Percentiles rank a stretch among this genome's conserved stretches.
Conservation (phyloP, 2,888 invertebrate genomes). For the Cephus pygmeus region DNA sequence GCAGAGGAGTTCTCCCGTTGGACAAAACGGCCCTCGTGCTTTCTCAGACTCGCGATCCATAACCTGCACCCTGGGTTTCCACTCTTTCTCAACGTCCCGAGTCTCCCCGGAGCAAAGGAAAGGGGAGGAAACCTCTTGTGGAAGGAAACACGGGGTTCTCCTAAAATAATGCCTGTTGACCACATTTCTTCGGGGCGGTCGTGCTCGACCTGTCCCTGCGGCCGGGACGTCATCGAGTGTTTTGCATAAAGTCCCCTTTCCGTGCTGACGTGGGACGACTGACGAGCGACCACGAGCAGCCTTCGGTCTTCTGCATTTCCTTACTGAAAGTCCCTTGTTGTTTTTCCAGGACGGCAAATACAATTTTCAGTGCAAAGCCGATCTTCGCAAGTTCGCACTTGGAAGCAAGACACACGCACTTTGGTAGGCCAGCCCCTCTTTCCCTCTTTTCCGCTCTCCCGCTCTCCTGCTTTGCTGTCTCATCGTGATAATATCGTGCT, state of each 20-base stretch:
- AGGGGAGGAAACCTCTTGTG: not conserved
- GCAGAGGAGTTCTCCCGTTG: not conserved
- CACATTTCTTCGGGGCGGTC: not conserved
- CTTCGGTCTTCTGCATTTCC: no score
- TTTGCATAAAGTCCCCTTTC: not conserved
- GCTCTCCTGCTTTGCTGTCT: not conserved
- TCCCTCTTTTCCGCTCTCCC: no score
- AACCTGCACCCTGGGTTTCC: no score
- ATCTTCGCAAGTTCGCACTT: no score
- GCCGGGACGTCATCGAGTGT: not conserved
- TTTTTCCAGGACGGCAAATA: no score
- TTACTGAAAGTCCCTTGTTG: no score
- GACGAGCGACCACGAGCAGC: no score
- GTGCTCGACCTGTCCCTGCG: constrained; percentile 5
- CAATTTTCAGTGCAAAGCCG: no score
- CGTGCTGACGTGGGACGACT: no score
- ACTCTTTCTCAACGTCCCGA: no score
- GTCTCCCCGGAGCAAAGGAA: not conserved
- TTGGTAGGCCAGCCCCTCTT: no score
- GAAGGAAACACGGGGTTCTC: not conserved
- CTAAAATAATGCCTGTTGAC: constrained; percentile 6
- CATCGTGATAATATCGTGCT: not conserved
- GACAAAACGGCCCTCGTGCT: not conserved
- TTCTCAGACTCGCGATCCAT: not conserved
- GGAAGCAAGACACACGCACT: no score